Conservation (phyloP, 1,140 invertebrate species). For the Drosophila kikkawai region DNA sequence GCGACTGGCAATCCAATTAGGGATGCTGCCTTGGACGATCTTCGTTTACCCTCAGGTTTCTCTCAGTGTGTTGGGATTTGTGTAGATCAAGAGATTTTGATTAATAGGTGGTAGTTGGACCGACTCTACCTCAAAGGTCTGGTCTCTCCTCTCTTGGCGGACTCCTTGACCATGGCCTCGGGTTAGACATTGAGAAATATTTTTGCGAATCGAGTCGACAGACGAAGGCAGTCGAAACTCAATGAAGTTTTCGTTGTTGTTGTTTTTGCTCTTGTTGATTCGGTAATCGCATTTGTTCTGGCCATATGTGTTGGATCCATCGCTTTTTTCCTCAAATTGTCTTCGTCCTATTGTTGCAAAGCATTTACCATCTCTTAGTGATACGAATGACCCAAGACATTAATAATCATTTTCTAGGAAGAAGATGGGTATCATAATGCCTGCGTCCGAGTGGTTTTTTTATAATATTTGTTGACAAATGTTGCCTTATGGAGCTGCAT, state of each 20-base stretch:
- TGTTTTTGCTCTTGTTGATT: slow-evolving; percentile 26
- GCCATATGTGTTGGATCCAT: slow-evolving; percentile 26
- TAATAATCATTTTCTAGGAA: slow-evolving; percentile 37
- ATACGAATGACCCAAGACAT: slow-evolving; percentile 1
- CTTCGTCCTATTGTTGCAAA: slow-evolving; percentile 17
- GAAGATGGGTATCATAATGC: not conserved
- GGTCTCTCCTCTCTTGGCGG: slow-evolving; percentile 4
- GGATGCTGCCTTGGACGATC: not conserved
- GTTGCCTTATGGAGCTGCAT: not conserved
- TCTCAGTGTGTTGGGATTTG: slow-evolving; percentile 70
- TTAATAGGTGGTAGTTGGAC: slow-evolving; percentile 75
- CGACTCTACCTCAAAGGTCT: slow-evolving; percentile 17
- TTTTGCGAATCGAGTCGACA: slow-evolving; percentile 78
- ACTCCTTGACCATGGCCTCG: slow-evolving; percentile 53
- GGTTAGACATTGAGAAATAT: slow-evolving; percentile 82
- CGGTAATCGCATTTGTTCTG: slow-evolving; percentile 56
- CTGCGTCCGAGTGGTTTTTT: not conserved
- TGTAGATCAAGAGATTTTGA: slow-evolving; percentile 82
- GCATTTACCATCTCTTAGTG: slow-evolving; percentile 3
- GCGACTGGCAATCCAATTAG: slow-evolving; percentile 51
- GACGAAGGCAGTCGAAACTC: slow-evolving; percentile 66
- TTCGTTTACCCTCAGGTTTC: slow-evolving; percentile 21
- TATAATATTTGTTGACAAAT: not conserved
- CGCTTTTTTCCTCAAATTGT: slow-evolving; percentile 16
- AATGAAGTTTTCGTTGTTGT: slow-evolving; percentile 55